phyloP scores from a whole-genome alignment of 2,113 vertebrate genomes.

The Ginglymostoma cirratum region DNA sequence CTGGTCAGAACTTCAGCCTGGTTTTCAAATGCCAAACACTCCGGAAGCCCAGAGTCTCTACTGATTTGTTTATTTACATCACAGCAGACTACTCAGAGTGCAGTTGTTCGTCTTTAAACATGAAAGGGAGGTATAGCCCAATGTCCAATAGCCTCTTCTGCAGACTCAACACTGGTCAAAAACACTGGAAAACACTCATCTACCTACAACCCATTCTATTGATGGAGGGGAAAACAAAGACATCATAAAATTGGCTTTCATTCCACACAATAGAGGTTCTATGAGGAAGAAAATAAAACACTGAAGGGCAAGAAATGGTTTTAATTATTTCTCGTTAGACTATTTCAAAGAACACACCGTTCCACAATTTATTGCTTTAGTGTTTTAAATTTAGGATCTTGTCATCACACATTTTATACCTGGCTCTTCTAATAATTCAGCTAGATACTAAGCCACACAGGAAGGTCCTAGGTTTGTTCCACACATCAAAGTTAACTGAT shows the following conservation, averaged over 20 bases:
- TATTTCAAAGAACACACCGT: background rate
- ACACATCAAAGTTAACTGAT: too few species aligned
- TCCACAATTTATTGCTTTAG: background rate
- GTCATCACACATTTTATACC: background rate
- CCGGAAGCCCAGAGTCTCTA: background rate
- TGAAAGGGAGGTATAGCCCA: background rate
- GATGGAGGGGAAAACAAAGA: background rate
- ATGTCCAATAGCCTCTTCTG: background rate
- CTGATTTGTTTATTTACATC: background rate
- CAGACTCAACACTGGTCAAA: background rate
- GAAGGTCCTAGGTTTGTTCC: too few species aligned
- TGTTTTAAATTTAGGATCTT: background rate
- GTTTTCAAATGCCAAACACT: constrained; percentile 30
- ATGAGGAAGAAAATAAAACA: background rate
- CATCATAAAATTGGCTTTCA: background rate
- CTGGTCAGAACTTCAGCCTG: constrained; percentile 13
- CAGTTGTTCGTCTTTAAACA: background rate
- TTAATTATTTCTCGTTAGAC: background rate
- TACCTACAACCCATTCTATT: background rate
- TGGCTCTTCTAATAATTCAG: too few species aligned
- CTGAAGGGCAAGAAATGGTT: background rate
- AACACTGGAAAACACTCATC: background rate
- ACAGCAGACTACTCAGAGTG: background rate
- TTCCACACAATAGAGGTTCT: background rate
- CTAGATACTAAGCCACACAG: too few species aligned